Conservation (phyloP, 2,797 vertebrate species). For the Craterocephalus amniculus region DNA sequence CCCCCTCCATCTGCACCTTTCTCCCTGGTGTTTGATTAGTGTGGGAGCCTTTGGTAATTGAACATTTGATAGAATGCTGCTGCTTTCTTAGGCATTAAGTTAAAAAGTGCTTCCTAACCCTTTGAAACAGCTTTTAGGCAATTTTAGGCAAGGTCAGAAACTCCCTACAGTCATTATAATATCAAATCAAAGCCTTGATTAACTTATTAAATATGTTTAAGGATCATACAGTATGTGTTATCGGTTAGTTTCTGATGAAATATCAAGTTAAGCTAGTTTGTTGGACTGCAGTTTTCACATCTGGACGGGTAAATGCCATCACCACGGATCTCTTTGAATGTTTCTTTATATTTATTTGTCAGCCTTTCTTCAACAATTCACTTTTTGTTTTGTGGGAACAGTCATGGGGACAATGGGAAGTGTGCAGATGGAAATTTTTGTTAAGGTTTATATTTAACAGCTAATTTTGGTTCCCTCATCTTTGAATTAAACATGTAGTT, state of each 20-base stretch:
- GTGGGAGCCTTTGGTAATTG: slow-evolving; percentile 19
- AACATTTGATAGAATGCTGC: slow-evolving; percentile 44
- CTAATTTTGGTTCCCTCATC: too few relatives aligned
- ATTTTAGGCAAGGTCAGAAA: too few relatives aligned
- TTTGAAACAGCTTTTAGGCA: too few relatives aligned
- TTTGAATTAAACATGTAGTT: slow-evolving; percentile 13
- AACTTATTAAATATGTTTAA: slow-evolving; percentile 7
- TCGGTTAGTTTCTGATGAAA: too few relatives aligned
- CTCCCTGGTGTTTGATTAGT: slow-evolving; percentile 30
- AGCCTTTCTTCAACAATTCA: slow-evolving; percentile 2
- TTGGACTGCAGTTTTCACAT: neutral
- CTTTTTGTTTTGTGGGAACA: slow-evolving; percentile 12
- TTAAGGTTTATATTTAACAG: slow-evolving; percentile 4
- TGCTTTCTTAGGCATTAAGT: slow-evolving; percentile 25
- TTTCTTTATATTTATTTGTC: slow-evolving; percentile 10
- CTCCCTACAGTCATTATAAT: neutral
- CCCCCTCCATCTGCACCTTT: slow-evolving; percentile 34
- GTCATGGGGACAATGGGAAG: slow-evolving; percentile 15
- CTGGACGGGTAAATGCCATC: neutral
- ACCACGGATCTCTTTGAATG: neutral
- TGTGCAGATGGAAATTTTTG: neutral
- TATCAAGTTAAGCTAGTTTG: too few relatives aligned
- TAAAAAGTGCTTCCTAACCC: slow-evolving; percentile 31
- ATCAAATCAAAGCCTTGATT: slow-evolving; percentile 22
- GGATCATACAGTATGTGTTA: too few relatives aligned